Percentiles rank a stretch among this genome's conserved stretches.
These are phyloP conservation scores for Chanos chanos DNA, from an alignment of 2,797 vertebrate genomes.

Conservation along the genomic window DNA sequence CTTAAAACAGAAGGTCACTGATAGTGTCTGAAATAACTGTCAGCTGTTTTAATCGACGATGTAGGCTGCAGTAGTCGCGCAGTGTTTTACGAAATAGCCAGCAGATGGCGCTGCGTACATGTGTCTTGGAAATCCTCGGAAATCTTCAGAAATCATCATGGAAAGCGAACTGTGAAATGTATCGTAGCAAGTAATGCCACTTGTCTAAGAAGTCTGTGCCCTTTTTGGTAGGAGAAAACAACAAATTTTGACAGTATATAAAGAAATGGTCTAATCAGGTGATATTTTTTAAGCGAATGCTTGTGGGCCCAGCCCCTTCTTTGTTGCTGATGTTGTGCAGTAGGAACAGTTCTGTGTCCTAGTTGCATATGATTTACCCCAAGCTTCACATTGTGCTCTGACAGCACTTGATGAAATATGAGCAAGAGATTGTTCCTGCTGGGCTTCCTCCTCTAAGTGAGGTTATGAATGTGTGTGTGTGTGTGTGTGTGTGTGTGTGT, in stretches of 20 bases:
- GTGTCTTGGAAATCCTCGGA: too few species aligned
- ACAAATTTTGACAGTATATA: neutral
- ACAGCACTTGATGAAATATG: constrained; percentile 48
- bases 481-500: constrained; percentile 16
- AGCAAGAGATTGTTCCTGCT: constrained; percentile 34
- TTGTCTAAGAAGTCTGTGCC: neutral
- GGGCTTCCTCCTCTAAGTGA: constrained; percentile 1
- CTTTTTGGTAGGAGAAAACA: constrained; percentile 3
- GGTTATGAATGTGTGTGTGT: neutral
- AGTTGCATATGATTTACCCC: constrained; percentile 52
- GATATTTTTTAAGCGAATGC: constrained; percentile 21
- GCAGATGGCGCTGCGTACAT: constrained; percentile 42
- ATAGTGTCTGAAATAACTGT: too few species aligned
- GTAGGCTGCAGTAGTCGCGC: neutral
- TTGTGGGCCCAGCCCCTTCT: constrained; percentile 11
- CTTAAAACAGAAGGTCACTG: too few species aligned
- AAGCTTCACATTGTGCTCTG: constrained; percentile 31
- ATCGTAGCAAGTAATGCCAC: neutral
- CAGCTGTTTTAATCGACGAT: too few species aligned
- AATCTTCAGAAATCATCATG: too few species aligned
- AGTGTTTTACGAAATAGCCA: neutral
- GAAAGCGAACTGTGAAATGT: too few species aligned
- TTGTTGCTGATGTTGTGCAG: constrained; percentile 26
- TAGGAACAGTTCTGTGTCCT: constrained; percentile 50
- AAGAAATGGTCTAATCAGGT: constrained; percentile 7